Conservation (phyloP, 2,113 vertebrate genomes). For the Arvicanthis niloticus region DNA sequence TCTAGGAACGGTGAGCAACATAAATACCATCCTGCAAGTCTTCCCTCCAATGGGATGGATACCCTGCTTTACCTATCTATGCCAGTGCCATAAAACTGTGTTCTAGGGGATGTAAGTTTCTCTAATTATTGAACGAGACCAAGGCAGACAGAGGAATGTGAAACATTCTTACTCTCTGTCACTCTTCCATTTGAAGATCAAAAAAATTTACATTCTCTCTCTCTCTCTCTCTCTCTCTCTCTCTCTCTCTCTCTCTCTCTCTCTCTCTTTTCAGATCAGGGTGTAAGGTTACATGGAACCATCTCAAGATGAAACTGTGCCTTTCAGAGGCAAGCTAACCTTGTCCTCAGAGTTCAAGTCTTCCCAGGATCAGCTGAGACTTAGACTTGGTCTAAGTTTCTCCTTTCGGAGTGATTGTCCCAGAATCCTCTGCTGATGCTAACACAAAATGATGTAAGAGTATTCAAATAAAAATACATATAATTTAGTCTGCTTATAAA, state of each 20-base stretch:
- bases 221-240: too few species aligned
- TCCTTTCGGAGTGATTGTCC: background rate
- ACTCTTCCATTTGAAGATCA: background rate
- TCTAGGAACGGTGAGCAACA: background rate
- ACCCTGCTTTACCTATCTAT: too few species aligned
- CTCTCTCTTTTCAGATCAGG: background rate
- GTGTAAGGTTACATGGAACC: background rate
- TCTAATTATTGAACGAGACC: background rate
- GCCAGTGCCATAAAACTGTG: background rate
- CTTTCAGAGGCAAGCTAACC: background rate
- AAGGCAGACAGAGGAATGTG: background rate
- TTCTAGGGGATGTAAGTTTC: background rate
- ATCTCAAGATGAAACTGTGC: background rate
- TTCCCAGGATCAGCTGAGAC: background rate
- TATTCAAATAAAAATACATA: conserved; percentile 1
- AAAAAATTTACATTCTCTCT: too few species aligned
- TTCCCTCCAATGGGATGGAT: background rate
- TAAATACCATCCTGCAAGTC: background rate
- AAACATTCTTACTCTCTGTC: background rate
- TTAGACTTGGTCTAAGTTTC: background rate
- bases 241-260: too few species aligned
- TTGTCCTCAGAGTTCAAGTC: background rate
- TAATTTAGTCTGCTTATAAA: background rate
- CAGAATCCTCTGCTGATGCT: background rate
- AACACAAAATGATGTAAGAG: background rate